Conservation (phyloP, 2,113 vertebrate species). For the Mastomys natalensis region DNA sequence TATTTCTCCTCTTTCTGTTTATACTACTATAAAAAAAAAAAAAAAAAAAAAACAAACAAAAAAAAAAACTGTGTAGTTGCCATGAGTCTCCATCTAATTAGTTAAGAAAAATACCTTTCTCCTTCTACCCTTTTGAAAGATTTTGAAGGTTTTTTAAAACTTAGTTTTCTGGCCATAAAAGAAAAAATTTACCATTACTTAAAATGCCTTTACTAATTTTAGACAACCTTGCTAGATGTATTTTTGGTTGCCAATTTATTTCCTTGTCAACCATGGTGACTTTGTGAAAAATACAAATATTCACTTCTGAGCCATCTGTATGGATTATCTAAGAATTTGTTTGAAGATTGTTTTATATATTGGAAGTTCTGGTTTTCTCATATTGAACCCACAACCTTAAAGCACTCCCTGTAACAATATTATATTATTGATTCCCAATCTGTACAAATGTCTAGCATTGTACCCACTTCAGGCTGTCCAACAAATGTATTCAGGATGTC, state of each 20-base stretch:
- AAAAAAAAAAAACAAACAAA: no score
- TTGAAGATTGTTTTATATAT: neutral
- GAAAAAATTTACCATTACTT: neutral
- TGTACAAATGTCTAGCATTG: accelerated
- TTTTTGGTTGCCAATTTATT: neutral
- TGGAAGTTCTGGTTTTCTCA: neutral
- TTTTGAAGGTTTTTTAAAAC: neutral
- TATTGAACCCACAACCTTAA: neutral
- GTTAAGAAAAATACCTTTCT: neutral
- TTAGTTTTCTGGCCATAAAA: neutral
- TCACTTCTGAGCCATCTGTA: neutral
- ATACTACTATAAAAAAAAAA: neutral
- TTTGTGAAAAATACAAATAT: neutral
- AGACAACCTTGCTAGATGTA: neutral
- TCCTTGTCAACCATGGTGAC: accelerated
- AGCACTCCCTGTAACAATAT: neutral
- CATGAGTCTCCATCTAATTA: neutral
- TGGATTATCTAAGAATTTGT: neutral
- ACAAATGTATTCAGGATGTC: neutral
- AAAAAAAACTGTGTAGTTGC: no score
- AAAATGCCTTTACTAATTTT: neutral
- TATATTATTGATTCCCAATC: accelerated
- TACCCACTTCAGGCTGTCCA: accelerated
- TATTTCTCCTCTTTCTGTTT: neutral
- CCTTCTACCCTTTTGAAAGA: neutral